Conservation (phyloP, 2,113 vertebrate species). For the Setophaga petechia region DNA sequence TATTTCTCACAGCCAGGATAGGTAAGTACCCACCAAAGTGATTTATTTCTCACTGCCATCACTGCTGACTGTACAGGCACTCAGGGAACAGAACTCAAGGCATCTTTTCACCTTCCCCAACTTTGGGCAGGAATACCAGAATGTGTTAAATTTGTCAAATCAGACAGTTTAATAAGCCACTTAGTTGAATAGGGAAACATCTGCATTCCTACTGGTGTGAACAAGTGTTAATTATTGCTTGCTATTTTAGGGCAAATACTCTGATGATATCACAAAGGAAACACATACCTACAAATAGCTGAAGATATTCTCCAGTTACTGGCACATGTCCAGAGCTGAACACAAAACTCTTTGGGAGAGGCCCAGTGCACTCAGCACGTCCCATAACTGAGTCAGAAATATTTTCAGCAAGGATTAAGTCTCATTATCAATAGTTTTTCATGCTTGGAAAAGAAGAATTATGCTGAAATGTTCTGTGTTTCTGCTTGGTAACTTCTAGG, state of each 20-base stretch:
- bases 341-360: slow-evolving; percentile 39
- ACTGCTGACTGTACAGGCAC: background rate
- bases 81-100: background rate
- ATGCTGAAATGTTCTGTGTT: background rate
- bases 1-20: background rate
- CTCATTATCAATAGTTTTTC: background rate
- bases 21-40: background rate
- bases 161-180: slow-evolving; percentile 28
- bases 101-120: background rate
- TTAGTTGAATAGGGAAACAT: slow-evolving; percentile 36
- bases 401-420: background rate
- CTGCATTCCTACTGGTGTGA: slow-evolving; percentile 54
- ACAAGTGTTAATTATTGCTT: slow-evolving; percentile 60
- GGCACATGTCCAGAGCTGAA: slow-evolving; percentile 12
- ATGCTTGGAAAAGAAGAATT: background rate
- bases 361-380: slow-evolving; percentile 12
- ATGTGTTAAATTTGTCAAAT: background rate
- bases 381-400: background rate
- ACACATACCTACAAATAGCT: slow-evolving; percentile 45
- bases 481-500: background rate
- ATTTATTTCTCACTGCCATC: background rate
- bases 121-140: background rate
- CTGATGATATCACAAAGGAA: slow-evolving; percentile 68
- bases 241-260: slow-evolving; percentile 54
- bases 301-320: slow-evolving; percentile 44